Evolutionary conservation across 2,888 invertebrate species (phyloP).

Genomic region (Unio pictorum): DNA sequence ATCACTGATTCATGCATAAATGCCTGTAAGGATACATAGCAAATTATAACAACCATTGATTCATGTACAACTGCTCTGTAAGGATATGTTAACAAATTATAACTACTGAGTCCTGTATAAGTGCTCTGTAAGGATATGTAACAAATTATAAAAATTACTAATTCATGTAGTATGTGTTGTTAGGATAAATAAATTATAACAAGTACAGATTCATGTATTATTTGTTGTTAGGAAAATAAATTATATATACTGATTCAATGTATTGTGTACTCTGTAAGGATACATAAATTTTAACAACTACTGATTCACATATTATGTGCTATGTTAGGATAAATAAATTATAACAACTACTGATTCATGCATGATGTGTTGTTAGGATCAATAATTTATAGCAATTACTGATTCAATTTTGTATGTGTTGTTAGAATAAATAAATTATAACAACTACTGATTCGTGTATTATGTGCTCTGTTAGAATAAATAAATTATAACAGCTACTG

Average conservation of each 20-base stretch:
- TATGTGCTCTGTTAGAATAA: slow-evolving; percentile 74
- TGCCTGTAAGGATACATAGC: slow-evolving; percentile 73
- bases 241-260: too few species aligned
- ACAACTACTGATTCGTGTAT: slow-evolving; percentile 69
- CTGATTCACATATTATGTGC: slow-evolving; percentile 75
- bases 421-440: slow-evolving; percentile 48
- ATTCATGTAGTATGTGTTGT: slow-evolving; percentile 76
- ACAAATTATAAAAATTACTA: too few species aligned
- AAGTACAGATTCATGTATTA: too few species aligned
- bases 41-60: neutral
- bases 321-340: slow-evolving; percentile 70
- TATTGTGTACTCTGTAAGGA: slow-evolving; percentile 74
- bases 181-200: slow-evolving; percentile 13
- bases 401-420: slow-evolving; percentile 28
- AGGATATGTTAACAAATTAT: too few species aligned
- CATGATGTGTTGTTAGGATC: slow-evolving; percentile 75
- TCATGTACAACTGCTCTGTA: too few species aligned
- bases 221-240: slow-evolving; percentile 51
- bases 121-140: slow-evolving; percentile 74
- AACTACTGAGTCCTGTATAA: slow-evolving; percentile 44
- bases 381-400: slow-evolving; percentile 1
- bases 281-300: neutral
- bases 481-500: neutral
- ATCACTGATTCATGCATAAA: slow-evolving; percentile 71
- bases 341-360: slow-evolving; percentile 34